Conservation (phyloP, 23 tunicate species). For the Ciona savignyi region DNA sequence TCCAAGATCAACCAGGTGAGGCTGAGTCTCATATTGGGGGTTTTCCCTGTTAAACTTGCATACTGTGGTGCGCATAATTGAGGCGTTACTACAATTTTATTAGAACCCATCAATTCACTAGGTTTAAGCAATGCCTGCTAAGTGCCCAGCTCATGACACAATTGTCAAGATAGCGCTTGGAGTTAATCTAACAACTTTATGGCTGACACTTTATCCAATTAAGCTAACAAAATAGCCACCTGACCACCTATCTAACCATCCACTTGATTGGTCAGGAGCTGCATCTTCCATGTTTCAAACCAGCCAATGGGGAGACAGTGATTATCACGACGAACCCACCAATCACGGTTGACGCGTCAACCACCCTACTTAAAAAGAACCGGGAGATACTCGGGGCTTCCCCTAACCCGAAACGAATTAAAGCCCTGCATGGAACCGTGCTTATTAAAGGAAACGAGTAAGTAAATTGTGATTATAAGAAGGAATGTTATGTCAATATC, state of each 20-base stretch:
- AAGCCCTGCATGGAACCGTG: conserved; percentile 73
- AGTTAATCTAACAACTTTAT: neutral
- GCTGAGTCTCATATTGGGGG: too few species aligned
- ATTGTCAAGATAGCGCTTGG: too few species aligned
- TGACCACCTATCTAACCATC: neutral
- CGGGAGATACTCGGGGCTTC: conserved; percentile 23
- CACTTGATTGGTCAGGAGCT: conserved; percentile 37
- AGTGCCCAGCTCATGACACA: too few species aligned
- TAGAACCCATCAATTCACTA: too few species aligned
- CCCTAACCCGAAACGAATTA: conserved; percentile 59
- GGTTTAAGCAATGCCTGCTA: too few species aligned
- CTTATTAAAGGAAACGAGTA: conserved; percentile 69
- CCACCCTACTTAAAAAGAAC: conserved; percentile 51
- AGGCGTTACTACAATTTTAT: too few species aligned
- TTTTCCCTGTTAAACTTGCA: too few species aligned
- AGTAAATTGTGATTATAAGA: neutral
- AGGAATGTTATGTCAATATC: neutral
- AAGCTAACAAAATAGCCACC: neutral
- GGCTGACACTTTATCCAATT: neutral
- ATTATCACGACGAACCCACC: conserved; percentile 79
- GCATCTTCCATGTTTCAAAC: conserved; percentile 82
- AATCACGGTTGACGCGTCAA: conserved; percentile 69
- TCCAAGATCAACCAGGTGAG: conserved; percentile 66
- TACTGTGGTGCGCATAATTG: too few species aligned
- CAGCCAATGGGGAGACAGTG: conserved; percentile 98